Conservation (phyloP, 2,113 vertebrate species). For the Nycticorax nycticorax region DNA sequence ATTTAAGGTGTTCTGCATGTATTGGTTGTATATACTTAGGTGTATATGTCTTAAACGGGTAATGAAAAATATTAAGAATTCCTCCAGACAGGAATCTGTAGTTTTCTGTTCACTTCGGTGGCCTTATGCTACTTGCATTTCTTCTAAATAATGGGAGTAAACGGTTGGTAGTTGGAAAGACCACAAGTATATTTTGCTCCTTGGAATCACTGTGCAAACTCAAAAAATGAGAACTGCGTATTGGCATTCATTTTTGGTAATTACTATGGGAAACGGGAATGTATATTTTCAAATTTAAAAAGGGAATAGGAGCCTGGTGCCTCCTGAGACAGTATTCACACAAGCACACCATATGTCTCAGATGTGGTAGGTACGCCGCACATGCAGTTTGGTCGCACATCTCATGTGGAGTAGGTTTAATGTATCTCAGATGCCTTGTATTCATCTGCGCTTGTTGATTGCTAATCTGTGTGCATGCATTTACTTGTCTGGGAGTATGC, state of each 20-base stretch:
- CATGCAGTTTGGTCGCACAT: accelerated
- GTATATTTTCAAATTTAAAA: background rate
- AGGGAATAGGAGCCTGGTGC: background rate
- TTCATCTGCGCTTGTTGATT: background rate
- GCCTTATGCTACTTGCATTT: background rate
- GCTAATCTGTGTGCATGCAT: background rate
- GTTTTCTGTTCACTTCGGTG: background rate
- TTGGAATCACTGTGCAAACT: background rate
- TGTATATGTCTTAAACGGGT: background rate
- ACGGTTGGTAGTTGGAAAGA: background rate
- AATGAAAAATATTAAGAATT: background rate
- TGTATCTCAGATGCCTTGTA: background rate
- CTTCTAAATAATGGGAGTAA: background rate
- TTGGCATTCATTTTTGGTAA: background rate
- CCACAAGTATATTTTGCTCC: background rate
- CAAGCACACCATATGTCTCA: background rate
- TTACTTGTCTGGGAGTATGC: background rate
- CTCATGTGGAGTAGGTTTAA: background rate
- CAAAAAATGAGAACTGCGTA: background rate
- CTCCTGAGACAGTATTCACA: background rate
- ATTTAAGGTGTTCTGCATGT: background rate
- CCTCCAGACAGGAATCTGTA: background rate
- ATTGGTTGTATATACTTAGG: background rate
- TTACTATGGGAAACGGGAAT: background rate
- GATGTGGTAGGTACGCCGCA: background rate